phyloP scores from a whole-genome alignment of 64 coral and sea anemone species.

The Porites lutea region DNA sequence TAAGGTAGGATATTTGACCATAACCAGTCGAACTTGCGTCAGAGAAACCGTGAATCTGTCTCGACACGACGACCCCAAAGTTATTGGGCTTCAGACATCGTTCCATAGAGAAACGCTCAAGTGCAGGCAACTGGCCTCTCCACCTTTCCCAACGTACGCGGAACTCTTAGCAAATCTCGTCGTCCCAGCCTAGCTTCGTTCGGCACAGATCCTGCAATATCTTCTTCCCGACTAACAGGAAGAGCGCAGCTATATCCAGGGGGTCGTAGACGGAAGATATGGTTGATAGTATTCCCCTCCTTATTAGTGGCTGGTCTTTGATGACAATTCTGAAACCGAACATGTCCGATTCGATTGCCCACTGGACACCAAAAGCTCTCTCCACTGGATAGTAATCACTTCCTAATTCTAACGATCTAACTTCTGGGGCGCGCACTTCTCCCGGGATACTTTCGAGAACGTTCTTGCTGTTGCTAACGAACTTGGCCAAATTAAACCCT shows the following conservation, averaged over 20 bases:
- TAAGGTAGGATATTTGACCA: constrained; percentile 37
- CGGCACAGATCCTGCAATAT: constrained; percentile 2
- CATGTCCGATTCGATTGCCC: constrained; percentile 63
- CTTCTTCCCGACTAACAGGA: constrained; percentile 44
- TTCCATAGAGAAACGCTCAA: constrained; percentile 24
- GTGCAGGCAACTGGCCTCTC: not conserved
- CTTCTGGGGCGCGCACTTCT: constrained; percentile 12
- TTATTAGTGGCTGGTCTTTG: constrained; percentile 49
- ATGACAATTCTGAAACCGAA: constrained; percentile 58
- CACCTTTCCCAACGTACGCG: constrained; percentile 55
- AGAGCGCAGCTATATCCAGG: constrained; percentile 49
- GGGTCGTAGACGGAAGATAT: constrained; percentile 68
- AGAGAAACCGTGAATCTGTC: constrained; percentile 64
- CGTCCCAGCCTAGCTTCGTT: constrained; percentile 49
- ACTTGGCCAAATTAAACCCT: constrained; percentile 55
- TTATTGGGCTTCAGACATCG: constrained; percentile 48
- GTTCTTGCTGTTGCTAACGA: not conserved
- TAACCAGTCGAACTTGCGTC: constrained; percentile 34
- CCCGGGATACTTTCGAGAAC: constrained; percentile 26
- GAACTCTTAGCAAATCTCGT: constrained; percentile 39
- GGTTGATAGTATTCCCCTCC: constrained; percentile 56
- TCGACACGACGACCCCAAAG: constrained; percentile 35
- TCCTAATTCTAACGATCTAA: constrained; percentile 22
- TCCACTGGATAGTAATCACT: constrained; percentile 49
- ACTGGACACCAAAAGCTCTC: constrained; percentile 53